Evolutionary conservation across 1,140 invertebrate genomes (phyloP).

Genomic region (Pristionchus pacificus): DNA sequence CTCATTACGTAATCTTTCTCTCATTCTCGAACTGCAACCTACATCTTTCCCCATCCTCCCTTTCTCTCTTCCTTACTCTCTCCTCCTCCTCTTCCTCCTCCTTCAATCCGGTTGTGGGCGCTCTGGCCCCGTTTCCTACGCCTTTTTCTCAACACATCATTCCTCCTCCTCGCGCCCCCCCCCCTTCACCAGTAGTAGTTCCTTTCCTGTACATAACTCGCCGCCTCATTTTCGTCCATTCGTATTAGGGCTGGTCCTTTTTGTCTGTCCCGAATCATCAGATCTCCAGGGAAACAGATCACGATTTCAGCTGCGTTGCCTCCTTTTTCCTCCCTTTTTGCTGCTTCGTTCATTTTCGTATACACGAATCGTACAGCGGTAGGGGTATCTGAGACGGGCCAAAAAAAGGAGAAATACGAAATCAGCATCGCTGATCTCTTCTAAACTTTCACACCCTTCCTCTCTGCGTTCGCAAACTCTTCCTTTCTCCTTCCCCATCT

Average conservation of each 20-base stretch:
- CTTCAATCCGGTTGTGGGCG: neutral
- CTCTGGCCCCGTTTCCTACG: no score
- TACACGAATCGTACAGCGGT: no score
- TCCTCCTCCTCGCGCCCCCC: neutral
- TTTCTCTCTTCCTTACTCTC: neutral
- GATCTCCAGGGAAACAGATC: neutral
- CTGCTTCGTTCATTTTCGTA: no score
- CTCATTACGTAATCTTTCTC: neutral
- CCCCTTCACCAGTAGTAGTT: neutral
- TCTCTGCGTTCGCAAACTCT: no score
- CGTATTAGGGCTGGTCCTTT: neutral
- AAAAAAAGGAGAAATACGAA: slow-evolving; percentile 8
- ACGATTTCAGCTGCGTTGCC: neutral
- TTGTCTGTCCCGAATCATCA: neutral
- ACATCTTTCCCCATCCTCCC: neutral
- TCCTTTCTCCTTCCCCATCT: neutral
- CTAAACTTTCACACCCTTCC: no score
- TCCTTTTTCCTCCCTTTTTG: neutral
- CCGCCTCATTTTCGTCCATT: neutral
- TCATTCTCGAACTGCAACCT: neutral
- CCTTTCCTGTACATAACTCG: neutral
- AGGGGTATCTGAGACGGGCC: slow-evolving; percentile 7
- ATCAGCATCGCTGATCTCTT: slow-evolving; percentile 9
- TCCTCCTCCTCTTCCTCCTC: neutral
- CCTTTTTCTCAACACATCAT: no score